Conservation (phyloP, 1,140 invertebrate genomes). For the Neuroterus valhalla region DNA sequence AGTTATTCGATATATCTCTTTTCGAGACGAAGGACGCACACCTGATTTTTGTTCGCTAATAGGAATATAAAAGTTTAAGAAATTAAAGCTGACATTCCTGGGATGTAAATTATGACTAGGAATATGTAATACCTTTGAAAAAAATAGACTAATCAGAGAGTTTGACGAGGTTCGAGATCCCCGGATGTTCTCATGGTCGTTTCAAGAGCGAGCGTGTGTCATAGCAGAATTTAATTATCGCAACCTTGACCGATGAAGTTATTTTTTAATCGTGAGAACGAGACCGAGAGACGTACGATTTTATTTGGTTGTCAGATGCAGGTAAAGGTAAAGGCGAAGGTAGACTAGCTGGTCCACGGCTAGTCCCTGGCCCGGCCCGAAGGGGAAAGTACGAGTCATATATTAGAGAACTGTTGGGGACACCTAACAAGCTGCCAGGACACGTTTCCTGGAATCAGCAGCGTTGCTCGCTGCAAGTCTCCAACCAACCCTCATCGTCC, state of each 20-base stretch:
- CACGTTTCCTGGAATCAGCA: conserved; percentile 70
- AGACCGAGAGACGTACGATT: conserved; percentile 37
- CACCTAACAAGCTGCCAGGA: conserved; percentile 71
- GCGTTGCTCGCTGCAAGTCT: conserved; percentile 41
- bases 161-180: conserved; percentile 16
- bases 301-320: conserved; percentile 41
- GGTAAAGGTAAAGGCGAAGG: conserved; percentile 33
- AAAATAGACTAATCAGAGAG: not conserved
- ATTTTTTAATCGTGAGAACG: conserved; percentile 25
- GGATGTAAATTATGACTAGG: not conserved
- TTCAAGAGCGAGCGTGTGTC: not conserved
- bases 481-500: conserved; percentile 40
- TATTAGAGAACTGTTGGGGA: conserved; percentile 70
- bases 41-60: too few relatives aligned
- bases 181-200: conserved; percentile 22
- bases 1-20: too few relatives aligned
- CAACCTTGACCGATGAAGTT: conserved; percentile 22
- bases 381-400: conserved; percentile 64
- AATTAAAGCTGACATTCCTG: too few relatives aligned
- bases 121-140: not conserved
- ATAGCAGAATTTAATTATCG: conserved; percentile 21
- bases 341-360: conserved; percentile 42
- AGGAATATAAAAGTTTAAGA: too few relatives aligned
- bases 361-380: conserved; percentile 37
- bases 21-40: too few relatives aligned